phyloP scores from a whole-genome alignment of 2,888 invertebrate species.

The Tetrapedia diversipes region DNA sequence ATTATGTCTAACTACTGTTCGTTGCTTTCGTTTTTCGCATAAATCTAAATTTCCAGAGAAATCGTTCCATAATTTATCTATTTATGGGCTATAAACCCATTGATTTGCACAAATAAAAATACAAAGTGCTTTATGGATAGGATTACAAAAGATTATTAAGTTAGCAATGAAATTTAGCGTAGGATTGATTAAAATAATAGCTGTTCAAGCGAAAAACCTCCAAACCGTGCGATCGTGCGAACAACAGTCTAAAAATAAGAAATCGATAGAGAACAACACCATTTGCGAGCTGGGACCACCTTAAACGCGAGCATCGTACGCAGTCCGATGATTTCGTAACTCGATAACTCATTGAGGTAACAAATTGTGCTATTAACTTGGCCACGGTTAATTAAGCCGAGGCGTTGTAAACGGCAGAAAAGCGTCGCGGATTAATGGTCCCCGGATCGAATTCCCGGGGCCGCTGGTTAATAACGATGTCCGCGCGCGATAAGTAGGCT shows the following conservation, averaged over 20 bases:
- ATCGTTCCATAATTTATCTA: too few species aligned
- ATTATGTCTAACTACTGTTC: too few species aligned
- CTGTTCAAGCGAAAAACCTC: too few species aligned
- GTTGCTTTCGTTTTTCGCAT: too few species aligned
- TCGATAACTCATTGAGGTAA: conserved; percentile 76
- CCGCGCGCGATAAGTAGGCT: conserved; percentile 59
- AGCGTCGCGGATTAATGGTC: conserved; percentile 73
- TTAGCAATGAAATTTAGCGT: too few species aligned
- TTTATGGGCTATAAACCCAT: too few species aligned
- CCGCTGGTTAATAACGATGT: conserved; percentile 60
- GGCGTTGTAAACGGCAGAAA: conserved; percentile 71
- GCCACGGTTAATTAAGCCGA: conserved; percentile 74
- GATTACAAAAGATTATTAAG: too few species aligned
- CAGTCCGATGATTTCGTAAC: conserved; percentile 74
- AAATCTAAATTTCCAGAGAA: too few species aligned
- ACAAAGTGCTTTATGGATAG: too few species aligned
- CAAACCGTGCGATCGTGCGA: neutral
- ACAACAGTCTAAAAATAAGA: neutral
- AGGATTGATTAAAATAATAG: too few species aligned
- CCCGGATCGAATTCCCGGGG: conserved; percentile 26
- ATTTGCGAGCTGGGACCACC: neutral
- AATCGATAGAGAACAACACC: neutral
- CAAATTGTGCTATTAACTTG: conserved; percentile 75
- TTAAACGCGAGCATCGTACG: conserved; percentile 1
- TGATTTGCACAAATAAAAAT: too few species aligned